A percentile compares a stretch with the other conserved stretches of the same genome.
Conservation (phyloP, 2,888 invertebrate genomes). For the Xylota segnis region DNA sequence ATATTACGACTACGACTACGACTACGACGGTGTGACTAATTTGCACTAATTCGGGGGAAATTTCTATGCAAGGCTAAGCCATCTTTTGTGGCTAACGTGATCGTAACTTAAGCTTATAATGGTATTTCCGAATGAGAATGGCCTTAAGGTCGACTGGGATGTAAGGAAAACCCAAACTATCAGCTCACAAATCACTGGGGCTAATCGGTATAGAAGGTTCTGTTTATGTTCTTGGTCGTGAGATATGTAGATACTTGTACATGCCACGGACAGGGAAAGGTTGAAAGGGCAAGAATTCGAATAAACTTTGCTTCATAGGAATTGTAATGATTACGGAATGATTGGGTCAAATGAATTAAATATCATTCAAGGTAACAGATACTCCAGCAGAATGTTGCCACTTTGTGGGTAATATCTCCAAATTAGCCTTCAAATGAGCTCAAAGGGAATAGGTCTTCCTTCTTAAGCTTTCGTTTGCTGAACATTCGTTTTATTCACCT, state of each 20-base stretch:
- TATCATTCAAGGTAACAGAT: no score
- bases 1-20: slow-evolving; percentile 2
- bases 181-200: not conserved
- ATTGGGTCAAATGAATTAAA: no score
- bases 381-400: no score
- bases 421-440: no score
- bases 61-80: not conserved
- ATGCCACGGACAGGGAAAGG: no score
- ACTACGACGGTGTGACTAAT: slow-evolving; percentile 3
- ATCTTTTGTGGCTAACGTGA: not conserved
- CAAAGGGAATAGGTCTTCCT: no score
- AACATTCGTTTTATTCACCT: no score
- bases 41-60: slow-evolving; percentile 13
- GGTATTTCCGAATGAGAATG: not conserved
- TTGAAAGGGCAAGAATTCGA: not conserved
- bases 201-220: not conserved
- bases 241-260: no score
- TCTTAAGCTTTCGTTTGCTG: no score
- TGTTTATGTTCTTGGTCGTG: not conserved
- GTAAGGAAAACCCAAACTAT: not conserved
- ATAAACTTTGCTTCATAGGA: no score
- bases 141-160: not conserved
- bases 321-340: no score
- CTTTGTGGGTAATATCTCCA: no score
- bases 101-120: not conserved